phyloP scores from a whole-genome alignment of 1,140 invertebrate species.

The Dufourea novaeangliae region DNA sequence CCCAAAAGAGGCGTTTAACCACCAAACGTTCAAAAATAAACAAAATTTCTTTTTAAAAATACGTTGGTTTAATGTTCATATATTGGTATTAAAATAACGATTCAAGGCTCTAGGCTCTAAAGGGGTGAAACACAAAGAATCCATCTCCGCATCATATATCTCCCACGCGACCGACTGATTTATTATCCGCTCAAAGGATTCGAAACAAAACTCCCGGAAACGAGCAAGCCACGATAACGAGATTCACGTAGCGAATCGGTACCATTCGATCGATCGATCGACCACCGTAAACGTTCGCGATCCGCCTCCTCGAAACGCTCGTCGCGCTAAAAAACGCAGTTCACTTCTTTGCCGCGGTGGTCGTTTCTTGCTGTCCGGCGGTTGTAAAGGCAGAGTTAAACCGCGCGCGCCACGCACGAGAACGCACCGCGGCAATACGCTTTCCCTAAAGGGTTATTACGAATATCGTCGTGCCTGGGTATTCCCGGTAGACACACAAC shows the following conservation, averaged over 20 bases:
- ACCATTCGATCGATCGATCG: constrained; percentile 40
- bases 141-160: no score
- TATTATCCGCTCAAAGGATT: background rate
- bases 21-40: no score
- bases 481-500: constrained; percentile 35
- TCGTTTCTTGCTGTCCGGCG: constrained; percentile 28
- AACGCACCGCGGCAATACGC: constrained; percentile 9
- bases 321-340: constrained; percentile 19
- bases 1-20: no score
- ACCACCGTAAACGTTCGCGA: constrained; percentile 35
- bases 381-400: constrained; percentile 27
- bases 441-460: constrained; percentile 53
- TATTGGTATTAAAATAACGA: no score
- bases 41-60: no score
- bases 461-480: constrained; percentile 39
- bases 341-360: constrained; percentile 40
- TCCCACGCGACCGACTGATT: no score
- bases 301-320: constrained; percentile 39
- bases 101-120: no score
- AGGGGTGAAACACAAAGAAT: no score
- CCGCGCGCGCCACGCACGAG: constrained; percentile 29
- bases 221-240: constrained; percentile 26
- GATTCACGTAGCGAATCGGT: constrained; percentile 39
- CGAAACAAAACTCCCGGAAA: constrained; percentile 5
- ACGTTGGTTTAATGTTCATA: no score